phyloP scores from a whole-genome alignment of 2,888 invertebrate species.

The Patella pellucida region DNA sequence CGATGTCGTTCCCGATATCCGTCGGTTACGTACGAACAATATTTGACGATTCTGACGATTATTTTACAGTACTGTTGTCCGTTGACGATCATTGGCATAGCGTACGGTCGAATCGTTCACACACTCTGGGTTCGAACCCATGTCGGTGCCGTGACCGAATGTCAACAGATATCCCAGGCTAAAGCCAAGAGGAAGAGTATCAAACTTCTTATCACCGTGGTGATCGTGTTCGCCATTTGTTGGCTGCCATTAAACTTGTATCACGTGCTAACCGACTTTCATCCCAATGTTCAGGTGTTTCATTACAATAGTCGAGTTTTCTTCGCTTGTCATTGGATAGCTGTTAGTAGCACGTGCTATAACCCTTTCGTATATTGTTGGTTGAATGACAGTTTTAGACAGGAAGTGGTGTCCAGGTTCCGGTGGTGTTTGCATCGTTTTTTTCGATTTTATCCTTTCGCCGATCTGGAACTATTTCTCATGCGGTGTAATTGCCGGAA shows the following conservation, averaged over 20 bases:
- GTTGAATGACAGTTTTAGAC: conserved; percentile 72
- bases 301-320: conserved; percentile 69
- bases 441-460: conserved; percentile 8
- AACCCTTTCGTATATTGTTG: conserved; percentile 74
- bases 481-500: not conserved
- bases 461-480: not conserved
- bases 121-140: conserved; percentile 66
- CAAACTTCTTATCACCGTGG: conserved; percentile 72
- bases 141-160: conserved; percentile 70
- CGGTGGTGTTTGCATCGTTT: conserved; percentile 48
- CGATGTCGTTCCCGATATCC: conserved; percentile 69
- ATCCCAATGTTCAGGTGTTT: conserved; percentile 56
- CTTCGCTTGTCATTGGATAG: conserved; percentile 72
- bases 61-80: conserved; percentile 72
- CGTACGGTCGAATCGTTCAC: conserved; percentile 68
- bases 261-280: conserved; percentile 70
- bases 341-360: conserved; percentile 72
- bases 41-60: conserved; percentile 69
- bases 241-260: conserved; percentile 74
- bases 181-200: conserved; percentile 71
- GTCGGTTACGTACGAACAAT: conserved; percentile 62
- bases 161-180: conserved; percentile 68
- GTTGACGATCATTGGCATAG: conserved; percentile 67
- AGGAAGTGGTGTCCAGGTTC: conserved; percentile 63
- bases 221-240: conserved; percentile 71